Conservation (phyloP, 2,888 invertebrate species). For the Shargacucullia verbasci region DNA sequence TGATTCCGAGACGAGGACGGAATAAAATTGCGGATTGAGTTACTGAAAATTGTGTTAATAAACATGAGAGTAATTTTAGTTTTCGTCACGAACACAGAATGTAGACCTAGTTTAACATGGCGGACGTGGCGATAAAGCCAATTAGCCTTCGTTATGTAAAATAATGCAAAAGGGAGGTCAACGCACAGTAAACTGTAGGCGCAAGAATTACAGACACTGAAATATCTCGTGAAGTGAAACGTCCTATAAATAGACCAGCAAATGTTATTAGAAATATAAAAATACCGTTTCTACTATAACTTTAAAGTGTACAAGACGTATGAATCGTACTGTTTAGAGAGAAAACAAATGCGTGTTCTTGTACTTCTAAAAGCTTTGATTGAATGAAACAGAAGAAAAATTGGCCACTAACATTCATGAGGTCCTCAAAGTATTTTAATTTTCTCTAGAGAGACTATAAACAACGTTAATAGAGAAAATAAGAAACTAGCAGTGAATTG, state of each 20-base stretch:
- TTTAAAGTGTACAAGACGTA: constrained; percentile 47
- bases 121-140: constrained; percentile 62
- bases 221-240: constrained; percentile 45
- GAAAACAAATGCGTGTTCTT: constrained; percentile 54
- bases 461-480: too few species aligned
- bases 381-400: constrained; percentile 20
- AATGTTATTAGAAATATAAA: constrained; percentile 58
- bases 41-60: constrained; percentile 42
- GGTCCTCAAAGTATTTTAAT: too few species aligned
- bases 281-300: constrained; percentile 55
- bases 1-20: constrained; percentile 46
- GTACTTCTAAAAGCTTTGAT: constrained; percentile 48
- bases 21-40: constrained; percentile 27
- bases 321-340: constrained; percentile 40
- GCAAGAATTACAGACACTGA: constrained; percentile 46
- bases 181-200: constrained; percentile 36
- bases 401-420: constrained; percentile 4
- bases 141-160: constrained; percentile 60
- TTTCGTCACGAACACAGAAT: constrained; percentile 39
- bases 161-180: constrained; percentile 53
- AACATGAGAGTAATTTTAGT: constrained; percentile 36
- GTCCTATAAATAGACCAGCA: constrained; percentile 40
- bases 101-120: constrained; percentile 34
- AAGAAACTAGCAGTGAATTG: too few species aligned
- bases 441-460: too few species aligned